Evolutionary conservation across 2,888 invertebrate genomes (phyloP).

Genomic region (Phrixothrix hirtus): DNA sequence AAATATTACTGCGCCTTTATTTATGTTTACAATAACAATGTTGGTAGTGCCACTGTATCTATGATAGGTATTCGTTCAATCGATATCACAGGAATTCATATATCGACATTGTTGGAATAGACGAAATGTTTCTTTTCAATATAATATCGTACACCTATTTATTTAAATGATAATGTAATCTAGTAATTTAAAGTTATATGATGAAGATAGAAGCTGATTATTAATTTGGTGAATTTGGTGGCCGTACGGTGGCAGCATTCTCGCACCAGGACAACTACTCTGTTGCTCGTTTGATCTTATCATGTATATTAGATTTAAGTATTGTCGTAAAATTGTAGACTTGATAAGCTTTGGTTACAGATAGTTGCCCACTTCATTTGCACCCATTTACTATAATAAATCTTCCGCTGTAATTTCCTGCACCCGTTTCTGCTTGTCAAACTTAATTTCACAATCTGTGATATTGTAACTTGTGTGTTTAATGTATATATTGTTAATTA

Average conservation of each 20-base stretch:
- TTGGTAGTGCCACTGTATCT: conserved; percentile 2
- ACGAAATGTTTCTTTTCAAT: no score
- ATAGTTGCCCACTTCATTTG: conserved; percentile 25
- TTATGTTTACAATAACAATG: not conserved
- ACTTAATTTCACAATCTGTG: no score
- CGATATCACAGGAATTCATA: conserved; percentile 15
- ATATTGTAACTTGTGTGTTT: no score
- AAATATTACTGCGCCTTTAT: conserved; percentile 3
- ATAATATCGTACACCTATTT: no score
- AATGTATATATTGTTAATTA: no score
- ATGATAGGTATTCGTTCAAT: conserved; percentile 14
- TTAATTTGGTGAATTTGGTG: conserved; percentile 42
- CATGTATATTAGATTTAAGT: conserved; percentile 49
- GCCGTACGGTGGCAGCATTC: conserved; percentile 44
- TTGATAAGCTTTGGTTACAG: conserved; percentile 38
- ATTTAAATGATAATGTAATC: no score
- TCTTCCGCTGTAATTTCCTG: not conserved
- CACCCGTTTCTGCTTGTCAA: no score
- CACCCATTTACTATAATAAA: not conserved
- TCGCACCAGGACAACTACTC: conserved; percentile 43
- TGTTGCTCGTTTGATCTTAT: conserved; percentile 44
- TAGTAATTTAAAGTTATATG: conserved; percentile 37
- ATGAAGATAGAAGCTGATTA: conserved; percentile 38
- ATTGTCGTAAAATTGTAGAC: conserved; percentile 49
- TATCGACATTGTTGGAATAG: no score